Percentiles rank a stretch among this genome's conserved stretches.
Conservation (phyloP, 2,113 vertebrate species). For the Anarrhichthys ocellatus region DNA sequence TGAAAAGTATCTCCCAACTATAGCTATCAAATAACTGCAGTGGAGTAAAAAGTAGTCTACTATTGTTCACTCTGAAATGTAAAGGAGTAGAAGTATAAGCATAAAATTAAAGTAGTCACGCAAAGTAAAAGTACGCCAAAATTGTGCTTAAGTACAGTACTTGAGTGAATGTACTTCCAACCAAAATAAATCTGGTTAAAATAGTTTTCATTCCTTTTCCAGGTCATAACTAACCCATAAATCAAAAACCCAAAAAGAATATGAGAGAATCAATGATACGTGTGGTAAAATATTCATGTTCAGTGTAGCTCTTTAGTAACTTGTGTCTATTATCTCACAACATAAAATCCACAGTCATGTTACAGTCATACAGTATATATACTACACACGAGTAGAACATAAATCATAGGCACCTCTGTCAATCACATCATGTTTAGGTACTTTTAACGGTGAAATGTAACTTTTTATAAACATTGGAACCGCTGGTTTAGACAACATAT, state of each 20-base stretch:
- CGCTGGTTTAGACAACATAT: background rate
- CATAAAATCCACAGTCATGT: background rate
- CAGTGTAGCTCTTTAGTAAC: background rate
- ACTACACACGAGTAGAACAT: background rate
- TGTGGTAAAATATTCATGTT: background rate
- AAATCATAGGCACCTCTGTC: background rate
- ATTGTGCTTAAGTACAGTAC: background rate
- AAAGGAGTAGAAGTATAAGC: background rate
- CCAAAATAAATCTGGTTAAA: background rate
- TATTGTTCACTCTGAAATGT: background rate
- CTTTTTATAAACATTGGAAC: background rate
- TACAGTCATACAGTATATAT: background rate
- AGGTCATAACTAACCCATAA: background rate
- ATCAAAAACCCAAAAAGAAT: background rate
- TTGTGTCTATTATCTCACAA: background rate
- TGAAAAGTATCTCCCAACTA: too few relatives aligned
- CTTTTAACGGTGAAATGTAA: background rate
- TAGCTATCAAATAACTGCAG: background rate
- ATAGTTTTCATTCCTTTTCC: too few relatives aligned
- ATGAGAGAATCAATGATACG: background rate
- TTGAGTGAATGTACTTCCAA: too few relatives aligned
- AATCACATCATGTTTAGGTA: background rate
- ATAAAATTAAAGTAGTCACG: background rate
- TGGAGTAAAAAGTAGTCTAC: background rate
- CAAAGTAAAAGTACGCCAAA: background rate